Evolutionary conservation across 2,888 invertebrate species (phyloP).

Genomic region (Synanthedon tipuliformis): DNA sequence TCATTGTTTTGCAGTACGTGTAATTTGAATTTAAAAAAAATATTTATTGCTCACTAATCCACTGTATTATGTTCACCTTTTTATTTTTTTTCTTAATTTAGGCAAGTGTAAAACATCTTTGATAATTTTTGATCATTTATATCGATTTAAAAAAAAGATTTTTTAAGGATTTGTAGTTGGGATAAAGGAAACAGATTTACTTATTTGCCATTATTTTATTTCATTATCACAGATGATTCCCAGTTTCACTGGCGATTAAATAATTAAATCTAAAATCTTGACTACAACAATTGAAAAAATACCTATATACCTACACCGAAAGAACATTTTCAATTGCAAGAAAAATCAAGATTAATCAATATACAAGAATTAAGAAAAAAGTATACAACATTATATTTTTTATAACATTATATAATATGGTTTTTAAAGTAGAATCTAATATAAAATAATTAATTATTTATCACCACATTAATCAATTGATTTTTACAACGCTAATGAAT

Average conservation of each 20-base stretch:
- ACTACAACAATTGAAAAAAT: slow-evolving; percentile 16
- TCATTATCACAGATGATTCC: slow-evolving; percentile 42
- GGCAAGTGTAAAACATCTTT: too few relatives aligned
- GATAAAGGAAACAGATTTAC: slow-evolving; percentile 61
- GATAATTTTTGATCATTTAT: too few relatives aligned
- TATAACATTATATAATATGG: neutral
- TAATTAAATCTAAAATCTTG: neutral
- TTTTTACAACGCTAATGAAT: neutral
- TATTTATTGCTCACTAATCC: too few relatives aligned
- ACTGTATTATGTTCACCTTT: too few relatives aligned
- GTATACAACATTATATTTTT: neutral
- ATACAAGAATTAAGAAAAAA: neutral
- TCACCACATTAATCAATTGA: neutral
- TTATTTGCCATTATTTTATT: slow-evolving; percentile 52
- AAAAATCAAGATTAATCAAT: slow-evolving; percentile 2
- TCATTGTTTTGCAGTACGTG: slow-evolving; percentile 5
- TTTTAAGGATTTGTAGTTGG: slow-evolving; percentile 29
- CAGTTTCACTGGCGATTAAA: slow-evolving; percentile 5
- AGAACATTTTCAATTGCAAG: neutral
- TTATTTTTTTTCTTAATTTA: too few relatives aligned
- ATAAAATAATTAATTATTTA: too few relatives aligned
- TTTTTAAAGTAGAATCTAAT: too few relatives aligned
- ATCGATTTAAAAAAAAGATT: neutral
- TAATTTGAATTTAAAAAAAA: neutral
- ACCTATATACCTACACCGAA: slow-evolving; percentile 29